A percentile compares a stretch with the other conserved stretches of the same genome.
These are phyloP conservation scores for Etheostoma nigrum DNA, from an alignment of 2,797 vertebrate species.

Conservation along the genomic window DNA sequence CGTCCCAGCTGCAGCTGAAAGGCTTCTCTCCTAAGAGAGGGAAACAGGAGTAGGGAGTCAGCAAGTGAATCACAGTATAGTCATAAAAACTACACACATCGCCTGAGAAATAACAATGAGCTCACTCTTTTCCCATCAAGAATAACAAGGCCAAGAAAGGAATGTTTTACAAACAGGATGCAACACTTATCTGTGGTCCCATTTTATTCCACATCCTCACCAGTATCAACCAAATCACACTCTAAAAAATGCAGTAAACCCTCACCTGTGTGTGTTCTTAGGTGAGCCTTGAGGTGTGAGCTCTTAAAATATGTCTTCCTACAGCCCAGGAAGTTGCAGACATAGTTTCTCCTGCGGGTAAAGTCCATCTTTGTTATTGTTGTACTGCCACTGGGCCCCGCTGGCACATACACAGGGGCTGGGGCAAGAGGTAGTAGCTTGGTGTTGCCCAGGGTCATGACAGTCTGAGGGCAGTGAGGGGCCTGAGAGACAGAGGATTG, in stretches of 20 bases:
- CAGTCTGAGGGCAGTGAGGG: conserved; percentile 83
- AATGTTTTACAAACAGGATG: conserved; percentile 57
- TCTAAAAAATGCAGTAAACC: not conserved
- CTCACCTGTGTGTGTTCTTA: conserved; percentile 98
- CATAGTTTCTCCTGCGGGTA: conserved; percentile 94
- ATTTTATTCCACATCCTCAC: conserved; percentile 27
- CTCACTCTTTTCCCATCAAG: conserved; percentile 47
- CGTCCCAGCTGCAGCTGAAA: conserved; percentile 97
- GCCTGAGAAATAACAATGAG: conserved; percentile 54
- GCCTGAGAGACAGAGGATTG: conserved; percentile 86
- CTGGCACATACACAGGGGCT: conserved; percentile 91
- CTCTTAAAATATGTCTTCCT: conserved; percentile 99
- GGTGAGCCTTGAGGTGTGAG: conserved; percentile 98
- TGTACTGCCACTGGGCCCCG: conserved; percentile 82
- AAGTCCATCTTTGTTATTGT: conserved; percentile 90
- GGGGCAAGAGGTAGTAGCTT: conserved; percentile 96
- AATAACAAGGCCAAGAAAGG: conserved; percentile 29
- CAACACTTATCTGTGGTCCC: conserved; percentile 26
- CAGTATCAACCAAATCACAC: not conserved
- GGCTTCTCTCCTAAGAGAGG: conserved; percentile 93
- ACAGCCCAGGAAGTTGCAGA: conserved; percentile 94
- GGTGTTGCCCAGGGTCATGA: conserved; percentile 91
- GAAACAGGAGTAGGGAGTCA: conserved; percentile 27
- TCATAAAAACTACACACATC: conserved; percentile 39
- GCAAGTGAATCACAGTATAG: conserved; percentile 51